phyloP scores from a whole-genome alignment of 2,888 invertebrate species.

The Tetrapedia diversipes region DNA sequence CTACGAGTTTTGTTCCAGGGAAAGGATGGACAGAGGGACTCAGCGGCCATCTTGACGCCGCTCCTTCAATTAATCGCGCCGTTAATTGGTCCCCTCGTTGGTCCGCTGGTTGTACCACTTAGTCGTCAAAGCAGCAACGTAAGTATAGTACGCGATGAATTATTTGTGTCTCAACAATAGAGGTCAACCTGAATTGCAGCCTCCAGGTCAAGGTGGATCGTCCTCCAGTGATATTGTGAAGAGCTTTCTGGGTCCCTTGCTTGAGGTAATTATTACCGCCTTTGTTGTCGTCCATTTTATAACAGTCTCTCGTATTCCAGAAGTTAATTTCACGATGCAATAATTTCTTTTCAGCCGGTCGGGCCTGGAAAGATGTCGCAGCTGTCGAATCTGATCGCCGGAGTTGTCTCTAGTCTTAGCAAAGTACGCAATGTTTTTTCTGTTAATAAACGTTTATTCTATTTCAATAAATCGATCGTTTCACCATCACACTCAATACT shows the following conservation, averaged over 20 bases:
- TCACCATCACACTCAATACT: too few species aligned
- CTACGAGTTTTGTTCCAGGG: slow-evolving; percentile 68
- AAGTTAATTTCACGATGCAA: neutral
- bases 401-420: slow-evolving; percentile 75
- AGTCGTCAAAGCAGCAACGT: slow-evolving; percentile 76
- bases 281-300: neutral
- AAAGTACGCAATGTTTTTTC: slow-evolving; percentile 70
- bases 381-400: slow-evolving; percentile 73
- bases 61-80: slow-evolving; percentile 75
- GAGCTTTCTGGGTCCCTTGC: slow-evolving; percentile 72
- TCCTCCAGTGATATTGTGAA: slow-evolving; percentile 67
- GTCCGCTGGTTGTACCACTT: slow-evolving; percentile 77
- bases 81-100: slow-evolving; percentile 77
- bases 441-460: slow-evolving; percentile 34
- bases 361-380: slow-evolving; percentile 75
- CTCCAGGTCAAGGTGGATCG: slow-evolving; percentile 71
- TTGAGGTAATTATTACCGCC: slow-evolving; percentile 67
- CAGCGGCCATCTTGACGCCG: slow-evolving; percentile 76
- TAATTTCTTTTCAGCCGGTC: slow-evolving; percentile 69
- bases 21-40: slow-evolving; percentile 74
- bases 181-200: slow-evolving; percentile 59
- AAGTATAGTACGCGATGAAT: slow-evolving; percentile 30
- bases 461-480: slow-evolving; percentile 29
- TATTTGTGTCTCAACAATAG: neutral
- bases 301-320: too few species aligned